Base-by-base conservation (phyloP, 64 coral and sea anemone species). In the Anthopleura sola region DNA sequence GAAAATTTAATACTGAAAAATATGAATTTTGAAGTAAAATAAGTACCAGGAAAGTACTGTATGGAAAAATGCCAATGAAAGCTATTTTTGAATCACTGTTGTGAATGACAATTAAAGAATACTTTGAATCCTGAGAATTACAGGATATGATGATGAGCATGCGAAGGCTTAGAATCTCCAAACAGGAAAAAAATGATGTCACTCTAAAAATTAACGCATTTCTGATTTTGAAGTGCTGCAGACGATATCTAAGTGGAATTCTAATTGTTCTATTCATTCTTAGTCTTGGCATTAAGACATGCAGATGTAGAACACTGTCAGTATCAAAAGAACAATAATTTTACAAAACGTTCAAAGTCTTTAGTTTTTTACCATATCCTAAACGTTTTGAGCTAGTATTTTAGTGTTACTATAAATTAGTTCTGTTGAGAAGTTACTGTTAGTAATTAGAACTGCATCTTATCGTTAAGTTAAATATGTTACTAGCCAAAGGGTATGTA, bases 401-500 rank as follows among this genome's bases (percentile, higher is more conserved):
- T 6, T 44, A 44, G 9, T 44, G 9, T 44, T 44, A 44, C 40
- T 6, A 44, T 44, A 44, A 44, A 44, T 44, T n/a, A n/a, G n/a
- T 44, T 44, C 40, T 44, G 40, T 44, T 44, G 40, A 44, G 9
- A 44, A 44, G 40, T 8, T 44, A 44, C 40, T 44, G n/a, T n/a
- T n/a, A n/a, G n/a, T 44, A 44, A 44, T 8, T 44, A 44, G 40
- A 6, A 6, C 40, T 44, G 40, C 40, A 44, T 44, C 9, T 44
- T 44, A 44, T 44, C 40, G 9, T 71, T 5, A 71, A 17, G 50
- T 71, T 31, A n/a, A n/a, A n/a, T n/a, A 71, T 36, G n/a, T 14
- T 71, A 32, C 28, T 71, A 71, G n/a, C n/a, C n/a, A n/a, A n/a
- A n/a, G 66, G 66, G 66, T 71, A 71, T 71, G 66, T 71, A 62